These are phyloP conservation scores for Lepidocyrtinus sp. DNA, from an alignment of 2,888 invertebrate species.

Conservation along the genomic window DNA sequence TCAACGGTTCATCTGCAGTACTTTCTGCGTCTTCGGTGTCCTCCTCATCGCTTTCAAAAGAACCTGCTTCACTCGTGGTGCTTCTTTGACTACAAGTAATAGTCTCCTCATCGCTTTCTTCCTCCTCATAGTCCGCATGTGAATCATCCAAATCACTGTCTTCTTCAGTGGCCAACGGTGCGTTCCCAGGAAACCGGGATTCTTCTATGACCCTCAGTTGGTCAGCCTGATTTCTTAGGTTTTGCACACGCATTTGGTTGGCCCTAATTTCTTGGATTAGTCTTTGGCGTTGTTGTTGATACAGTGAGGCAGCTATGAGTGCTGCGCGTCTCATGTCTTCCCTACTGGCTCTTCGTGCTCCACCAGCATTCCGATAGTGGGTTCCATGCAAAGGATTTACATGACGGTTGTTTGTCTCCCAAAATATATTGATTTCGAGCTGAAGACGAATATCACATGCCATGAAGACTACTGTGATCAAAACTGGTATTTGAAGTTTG, in stretches of 20 bases:
- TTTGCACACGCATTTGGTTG: slow-evolving; percentile 20
- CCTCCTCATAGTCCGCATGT: slow-evolving; percentile 15
- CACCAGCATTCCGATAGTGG: slow-evolving; percentile 22
- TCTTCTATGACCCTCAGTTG: no score
- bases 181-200: no score
- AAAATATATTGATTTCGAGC: slow-evolving; percentile 79
- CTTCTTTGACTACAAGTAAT: slow-evolving; percentile 39
- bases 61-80: slow-evolving; percentile 28
- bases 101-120: slow-evolving; percentile 26
- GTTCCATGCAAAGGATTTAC: slow-evolving; percentile 9
- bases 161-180: slow-evolving; percentile 41
- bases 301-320: slow-evolving; percentile 23
- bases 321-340: slow-evolving; percentile 45
- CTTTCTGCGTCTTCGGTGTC: slow-evolving; percentile 37
- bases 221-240: background rate
- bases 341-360: slow-evolving; percentile 47
- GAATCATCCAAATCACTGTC: slow-evolving; percentile 44
- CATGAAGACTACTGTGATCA: slow-evolving; percentile 79
- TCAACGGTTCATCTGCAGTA: slow-evolving; percentile 15
- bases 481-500: slow-evolving; percentile 79
- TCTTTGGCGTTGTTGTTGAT: slow-evolving; percentile 34
- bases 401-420: slow-evolving; percentile 70
- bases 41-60: slow-evolving; percentile 19
- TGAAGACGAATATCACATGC: slow-evolving; percentile 80
- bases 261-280: slow-evolving; percentile 39